These are phyloP conservation scores for Cheilosia vernalis DNA, from an alignment of 2,888 invertebrate genomes.

Conservation along the genomic window DNA sequence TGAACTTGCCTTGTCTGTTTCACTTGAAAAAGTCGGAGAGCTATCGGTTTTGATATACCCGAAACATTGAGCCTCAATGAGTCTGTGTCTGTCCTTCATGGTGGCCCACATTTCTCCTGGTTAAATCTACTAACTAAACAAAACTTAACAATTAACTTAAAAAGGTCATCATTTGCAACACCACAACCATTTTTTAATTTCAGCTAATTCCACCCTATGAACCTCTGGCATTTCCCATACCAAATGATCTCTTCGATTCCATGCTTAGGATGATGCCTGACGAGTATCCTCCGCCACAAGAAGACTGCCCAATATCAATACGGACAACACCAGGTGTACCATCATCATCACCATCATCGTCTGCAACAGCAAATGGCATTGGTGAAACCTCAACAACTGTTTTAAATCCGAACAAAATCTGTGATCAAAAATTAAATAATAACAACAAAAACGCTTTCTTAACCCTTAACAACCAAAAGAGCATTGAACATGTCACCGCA, in stretches of 20 bases:
- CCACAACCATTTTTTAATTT: slow-evolving; percentile 70
- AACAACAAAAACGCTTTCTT: slow-evolving; percentile 64
- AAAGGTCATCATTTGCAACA: neutral
- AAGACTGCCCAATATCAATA: slow-evolving; percentile 74
- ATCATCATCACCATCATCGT: slow-evolving; percentile 25
- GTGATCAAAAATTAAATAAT: slow-evolving; percentile 70
- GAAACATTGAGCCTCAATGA: no score
- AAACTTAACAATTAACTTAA: neutral
- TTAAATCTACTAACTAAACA: no score
- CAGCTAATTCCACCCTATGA: slow-evolving; percentile 90
- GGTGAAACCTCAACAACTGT: slow-evolving; percentile 15
- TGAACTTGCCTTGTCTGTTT: no score
- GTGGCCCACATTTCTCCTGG: no score
- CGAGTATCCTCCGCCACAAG: slow-evolving; percentile 83
- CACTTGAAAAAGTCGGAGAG: no score
- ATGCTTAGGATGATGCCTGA: slow-evolving; percentile 89
- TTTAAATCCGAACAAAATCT: slow-evolving; percentile 51
- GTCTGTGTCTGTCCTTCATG: no score
- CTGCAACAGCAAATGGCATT: slow-evolving; percentile 43
- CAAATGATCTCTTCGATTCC: slow-evolving; percentile 87
- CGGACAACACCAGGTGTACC: slow-evolving; percentile 16
- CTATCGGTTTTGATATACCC: no score
- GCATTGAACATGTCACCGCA: slow-evolving; percentile 60
- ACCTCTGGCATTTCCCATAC: slow-evolving; percentile 89
- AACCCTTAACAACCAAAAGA: slow-evolving; percentile 58